These are phyloP conservation scores for Siniperca chuatsi DNA, from an alignment of 2,113 vertebrate species.

Conservation along the genomic window DNA sequence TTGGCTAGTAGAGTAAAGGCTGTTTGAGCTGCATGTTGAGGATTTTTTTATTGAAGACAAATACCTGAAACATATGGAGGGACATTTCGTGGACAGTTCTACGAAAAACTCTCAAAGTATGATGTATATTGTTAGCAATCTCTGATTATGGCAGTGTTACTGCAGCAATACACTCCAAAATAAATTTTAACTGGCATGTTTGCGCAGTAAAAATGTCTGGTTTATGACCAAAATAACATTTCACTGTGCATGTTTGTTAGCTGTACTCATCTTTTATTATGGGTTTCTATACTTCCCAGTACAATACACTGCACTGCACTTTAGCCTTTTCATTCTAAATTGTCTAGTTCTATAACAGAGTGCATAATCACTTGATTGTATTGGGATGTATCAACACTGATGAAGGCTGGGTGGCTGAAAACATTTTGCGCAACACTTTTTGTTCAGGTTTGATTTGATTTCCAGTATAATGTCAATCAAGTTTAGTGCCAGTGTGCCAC, in stretches of 20 bases:
- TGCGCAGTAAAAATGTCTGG: neutral
- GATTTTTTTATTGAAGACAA: neutral
- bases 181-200: neutral
- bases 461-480: neutral
- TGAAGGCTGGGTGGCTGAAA: neutral
- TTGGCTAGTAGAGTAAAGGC: neutral
- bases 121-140: neutral
- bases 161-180: neutral
- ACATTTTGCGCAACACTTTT: neutral
- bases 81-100: neutral
- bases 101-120: neutral
- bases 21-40: neutral
- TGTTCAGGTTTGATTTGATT: neutral
- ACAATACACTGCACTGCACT: neutral
- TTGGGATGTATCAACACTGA: neutral
- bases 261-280: neutral
- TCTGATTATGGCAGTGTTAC: neutral
- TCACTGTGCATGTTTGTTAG: neutral
- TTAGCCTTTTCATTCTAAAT: neutral
- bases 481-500: neutral
- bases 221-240: conserved; percentile 33
- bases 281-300: neutral
- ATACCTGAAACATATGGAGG: neutral
- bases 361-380: neutral
- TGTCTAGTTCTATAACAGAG: neutral